These are phyloP conservation scores for Epinephelus coioides DNA, from an alignment of 2,797 vertebrate species.

Conservation along the genomic window DNA sequence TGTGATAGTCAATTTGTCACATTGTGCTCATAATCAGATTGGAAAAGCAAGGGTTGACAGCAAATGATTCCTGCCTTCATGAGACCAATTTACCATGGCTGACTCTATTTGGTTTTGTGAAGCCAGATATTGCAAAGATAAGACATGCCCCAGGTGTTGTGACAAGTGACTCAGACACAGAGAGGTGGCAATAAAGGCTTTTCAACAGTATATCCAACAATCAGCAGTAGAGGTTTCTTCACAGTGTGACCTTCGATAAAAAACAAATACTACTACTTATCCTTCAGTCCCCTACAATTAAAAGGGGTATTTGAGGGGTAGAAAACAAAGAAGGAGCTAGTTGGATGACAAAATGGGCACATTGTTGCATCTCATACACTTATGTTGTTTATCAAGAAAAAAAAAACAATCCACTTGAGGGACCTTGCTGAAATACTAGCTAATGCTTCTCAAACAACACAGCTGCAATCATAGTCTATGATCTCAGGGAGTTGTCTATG, in stretches of 20 bases:
- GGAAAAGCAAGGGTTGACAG: constrained; percentile 25
- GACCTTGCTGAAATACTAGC: background rate
- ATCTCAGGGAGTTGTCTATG: too few relatives aligned
- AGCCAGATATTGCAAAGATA: constrained; percentile 40
- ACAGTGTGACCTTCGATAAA: background rate
- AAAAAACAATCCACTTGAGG: constrained; percentile 13
- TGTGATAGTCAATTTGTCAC: constrained; percentile 32
- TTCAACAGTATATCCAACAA: background rate
- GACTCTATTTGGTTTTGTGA: constrained; percentile 23
- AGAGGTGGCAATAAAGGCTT: constrained; percentile 11
- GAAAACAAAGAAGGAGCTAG: background rate
- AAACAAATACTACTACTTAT: background rate
- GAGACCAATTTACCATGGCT: constrained; percentile 18
- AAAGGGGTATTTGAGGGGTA: fast-evolving
- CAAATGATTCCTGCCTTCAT: constrained; percentile 29
- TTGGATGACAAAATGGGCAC: background rate
- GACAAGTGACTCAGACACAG: constrained; percentile 16
- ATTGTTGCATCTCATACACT: constrained; percentile 12
- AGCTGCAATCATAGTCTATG: background rate
- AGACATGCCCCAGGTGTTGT: constrained; percentile 9
- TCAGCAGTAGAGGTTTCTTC: background rate
- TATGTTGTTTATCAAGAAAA: constrained; percentile 30
- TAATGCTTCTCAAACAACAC: background rate
- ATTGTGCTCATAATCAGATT: constrained; percentile 14
- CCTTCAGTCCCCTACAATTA: background rate